Conservation (phyloP, 2,888 invertebrate species). For the Argyresthia goedartella region DNA sequence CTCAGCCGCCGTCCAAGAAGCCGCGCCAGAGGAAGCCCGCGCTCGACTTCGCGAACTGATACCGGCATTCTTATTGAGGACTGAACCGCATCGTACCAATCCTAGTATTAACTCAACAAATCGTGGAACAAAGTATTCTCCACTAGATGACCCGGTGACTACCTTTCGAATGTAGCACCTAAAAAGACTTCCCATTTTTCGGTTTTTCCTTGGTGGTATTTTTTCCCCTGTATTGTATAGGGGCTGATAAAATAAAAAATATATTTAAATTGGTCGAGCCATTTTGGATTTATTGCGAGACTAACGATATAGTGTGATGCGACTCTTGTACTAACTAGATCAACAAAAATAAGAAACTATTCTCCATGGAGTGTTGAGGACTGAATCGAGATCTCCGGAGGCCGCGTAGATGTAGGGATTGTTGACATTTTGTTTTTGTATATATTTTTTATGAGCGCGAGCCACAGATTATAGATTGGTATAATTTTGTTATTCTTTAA, state of each 20-base stretch:
- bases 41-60: slow-evolving; percentile 29
- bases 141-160: no score
- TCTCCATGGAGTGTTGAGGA: slow-evolving; percentile 13
- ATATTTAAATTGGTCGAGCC: background rate
- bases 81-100: no score
- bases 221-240: no score
- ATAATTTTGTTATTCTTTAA: slow-evolving; percentile 14
- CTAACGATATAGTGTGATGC: no score
- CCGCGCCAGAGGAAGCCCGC: slow-evolving; percentile 39
- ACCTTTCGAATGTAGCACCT: no score
- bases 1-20: slow-evolving; percentile 63
- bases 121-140: no score
- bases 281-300: slow-evolving; percentile 5
- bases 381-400: slow-evolving; percentile 47
- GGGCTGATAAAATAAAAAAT: no score
- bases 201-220: no score
- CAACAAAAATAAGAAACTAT: no score
- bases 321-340: no score
- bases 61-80: slow-evolving; percentile 6
- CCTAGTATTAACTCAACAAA: no score
- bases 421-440: slow-evolving; percentile 60
- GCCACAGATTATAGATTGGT: slow-evolving; percentile 6
- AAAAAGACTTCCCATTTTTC: no score
- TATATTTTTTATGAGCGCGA: slow-evolving; percentile 33
- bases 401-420: slow-evolving; percentile 31